A percentile compares a stretch with the other conserved stretches of the same genome.
Conservation (phyloP, 2,888 invertebrate genomes). For the Volucella inanis region DNA sequence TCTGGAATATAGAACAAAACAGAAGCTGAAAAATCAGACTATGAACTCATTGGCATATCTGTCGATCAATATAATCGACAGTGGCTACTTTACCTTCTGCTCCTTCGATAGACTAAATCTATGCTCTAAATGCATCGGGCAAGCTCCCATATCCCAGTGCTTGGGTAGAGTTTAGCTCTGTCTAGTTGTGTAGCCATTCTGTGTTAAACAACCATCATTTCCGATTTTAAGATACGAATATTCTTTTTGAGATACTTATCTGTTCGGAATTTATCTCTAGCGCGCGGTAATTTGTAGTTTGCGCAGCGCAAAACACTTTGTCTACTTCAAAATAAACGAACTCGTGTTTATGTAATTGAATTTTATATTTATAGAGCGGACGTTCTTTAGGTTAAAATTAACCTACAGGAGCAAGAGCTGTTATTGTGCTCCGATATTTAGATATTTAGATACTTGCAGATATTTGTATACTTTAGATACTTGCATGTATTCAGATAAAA, state of each 20-base stretch:
- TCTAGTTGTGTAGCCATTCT: constrained; percentile 51
- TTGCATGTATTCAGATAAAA: no score
- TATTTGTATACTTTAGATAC: neutral
- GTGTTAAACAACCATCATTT: constrained; percentile 54
- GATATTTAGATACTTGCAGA: constrained; percentile 2
- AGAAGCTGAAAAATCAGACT: constrained; percentile 25
- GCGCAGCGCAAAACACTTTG: constrained; percentile 46
- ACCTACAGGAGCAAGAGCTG: constrained; percentile 39
- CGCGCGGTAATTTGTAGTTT: constrained; percentile 68
- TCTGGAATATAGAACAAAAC: constrained; percentile 50
- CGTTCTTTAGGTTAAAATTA: constrained; percentile 60
- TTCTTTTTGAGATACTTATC: constrained; percentile 63
- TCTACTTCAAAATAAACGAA: constrained; percentile 53
- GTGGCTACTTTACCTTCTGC: constrained; percentile 61
- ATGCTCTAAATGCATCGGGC: constrained; percentile 15
- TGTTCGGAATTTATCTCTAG: neutral
- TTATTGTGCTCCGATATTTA: constrained; percentile 10
- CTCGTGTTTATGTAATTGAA: constrained; percentile 68
- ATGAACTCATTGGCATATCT: constrained; percentile 46
- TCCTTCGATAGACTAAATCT: constrained; percentile 36
- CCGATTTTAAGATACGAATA: constrained; percentile 30
- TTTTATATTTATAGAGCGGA: constrained; percentile 50
- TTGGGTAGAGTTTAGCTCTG: constrained; percentile 16
- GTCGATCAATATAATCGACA: constrained; percentile 62
- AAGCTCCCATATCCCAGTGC: constrained; percentile 8